Base-by-base conservation (phyloP, 2,888 invertebrate genomes). In the Fissipunctia ypsillon region DNA sequence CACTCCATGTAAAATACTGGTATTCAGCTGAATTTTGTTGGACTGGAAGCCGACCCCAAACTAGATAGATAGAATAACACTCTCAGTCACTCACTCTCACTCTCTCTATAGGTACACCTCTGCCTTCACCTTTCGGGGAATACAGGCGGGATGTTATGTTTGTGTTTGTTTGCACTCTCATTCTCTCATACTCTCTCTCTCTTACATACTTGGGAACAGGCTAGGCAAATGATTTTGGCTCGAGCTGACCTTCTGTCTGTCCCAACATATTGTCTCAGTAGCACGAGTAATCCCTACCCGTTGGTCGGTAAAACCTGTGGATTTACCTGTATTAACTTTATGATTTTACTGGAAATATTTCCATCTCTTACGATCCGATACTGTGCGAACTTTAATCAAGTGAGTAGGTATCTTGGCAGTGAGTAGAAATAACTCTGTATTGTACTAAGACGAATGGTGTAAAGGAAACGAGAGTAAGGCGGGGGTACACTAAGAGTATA, bases 241-340 rank as follows among this genome's bases (percentile, higher is more conserved):
- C 35, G n/a, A 67, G 0, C 12, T 1, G 19, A 41, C 54, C 73
- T 73, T 73, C 75, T 74, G 41, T 41, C 1, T 25, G 3, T 7
- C 0, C 2, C 7, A 28, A 3, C 31, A 56, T n/a, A 28, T 45
- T 4, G 60, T 14, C 22, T 52, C 28, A 45, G 60, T 25, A 57
- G 0, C 25, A 52, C n/a, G 19, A 72, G 50, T 76, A 83, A 83
- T 80, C 77, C 59, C 45, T 35, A 77, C 65, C 68, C 67, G 31
- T 16, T 57, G 59, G 35, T 60, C 38, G 67, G 65, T 72, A 67
- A 70, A 73, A 77, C 52, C 69, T 52, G 41, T 38, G 74, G 77
- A 79, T 80, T 78, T 76, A 74, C 73, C 35, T 76, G 74, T 73
- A 79, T 84, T 84, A 84, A 79, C 73, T 74, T 85, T 77, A 73